Percentiles rank a stretch among this genome's conserved stretches.
These are phyloP conservation scores for Corella eumyota DNA, from an alignment of 23 tunicate species.

Conservation along the genomic window DNA sequence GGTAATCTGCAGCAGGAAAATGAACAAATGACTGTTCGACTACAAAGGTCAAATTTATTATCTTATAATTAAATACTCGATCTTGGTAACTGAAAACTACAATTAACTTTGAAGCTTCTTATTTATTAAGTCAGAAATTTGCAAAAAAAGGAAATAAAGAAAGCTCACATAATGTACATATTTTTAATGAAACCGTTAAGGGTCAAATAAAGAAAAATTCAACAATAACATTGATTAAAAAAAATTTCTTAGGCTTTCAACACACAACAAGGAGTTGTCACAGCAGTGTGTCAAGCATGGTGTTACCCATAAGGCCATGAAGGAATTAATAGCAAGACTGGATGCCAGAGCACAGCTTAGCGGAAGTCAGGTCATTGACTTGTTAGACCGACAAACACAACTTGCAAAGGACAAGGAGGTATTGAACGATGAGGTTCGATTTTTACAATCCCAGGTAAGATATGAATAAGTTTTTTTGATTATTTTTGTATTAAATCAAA, in stretches of 20 bases:
- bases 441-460: slow-evolving; percentile 31
- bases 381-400: slow-evolving; percentile 45
- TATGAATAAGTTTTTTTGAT: background rate
- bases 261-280: slow-evolving; percentile 51
- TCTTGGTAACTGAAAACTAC: too few species aligned
- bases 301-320: slow-evolving; percentile 61
- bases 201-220: too few species aligned
- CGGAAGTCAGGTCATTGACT: slow-evolving; percentile 25
- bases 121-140: too few species aligned
- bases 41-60: slow-evolving; percentile 13
- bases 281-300: slow-evolving; percentile 82
- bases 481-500: slow-evolving; percentile 1
- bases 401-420: slow-evolving; percentile 26
- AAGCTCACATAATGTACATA: too few species aligned
- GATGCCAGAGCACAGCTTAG: slow-evolving; percentile 36
- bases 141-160: too few species aligned
- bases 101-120: too few species aligned
- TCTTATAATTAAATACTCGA: background rate
- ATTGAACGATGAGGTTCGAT: slow-evolving; percentile 44
- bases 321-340: slow-evolving; percentile 29
- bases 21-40: slow-evolving; percentile 9
- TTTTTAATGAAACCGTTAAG: slow-evolving; percentile 6
- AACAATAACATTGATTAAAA: background rate
- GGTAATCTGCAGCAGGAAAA: slow-evolving; percentile 52
- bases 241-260: slow-evolving; percentile 9